Conservation (phyloP, 2,113 vertebrate genomes). For the Embiotoca jacksoni region DNA sequence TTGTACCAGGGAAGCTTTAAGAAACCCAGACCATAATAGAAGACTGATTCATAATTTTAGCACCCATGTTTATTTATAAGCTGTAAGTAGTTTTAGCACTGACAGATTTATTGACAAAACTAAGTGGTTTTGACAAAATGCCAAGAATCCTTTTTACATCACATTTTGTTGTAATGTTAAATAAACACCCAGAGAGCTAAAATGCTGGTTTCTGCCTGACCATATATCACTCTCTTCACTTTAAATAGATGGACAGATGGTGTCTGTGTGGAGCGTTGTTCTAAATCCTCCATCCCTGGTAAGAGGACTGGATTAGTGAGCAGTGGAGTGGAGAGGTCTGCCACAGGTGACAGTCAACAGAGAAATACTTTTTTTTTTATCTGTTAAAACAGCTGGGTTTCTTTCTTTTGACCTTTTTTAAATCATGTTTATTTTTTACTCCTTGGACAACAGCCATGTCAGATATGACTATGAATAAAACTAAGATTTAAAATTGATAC, state of each 20-base stretch:
- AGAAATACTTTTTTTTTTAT: neutral
- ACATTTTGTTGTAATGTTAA: neutral
- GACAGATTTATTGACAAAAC: neutral
- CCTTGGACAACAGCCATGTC: neutral
- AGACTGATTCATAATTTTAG: neutral
- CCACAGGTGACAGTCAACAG: neutral
- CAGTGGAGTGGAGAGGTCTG: slow-evolving; percentile 21
- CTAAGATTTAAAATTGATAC: too few species aligned
- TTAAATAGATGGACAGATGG: slow-evolving; percentile 33
- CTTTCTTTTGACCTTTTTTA: neutral
- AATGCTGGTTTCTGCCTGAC: neutral
- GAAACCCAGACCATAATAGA: neutral
- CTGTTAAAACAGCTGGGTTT: neutral
- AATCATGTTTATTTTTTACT: neutral
- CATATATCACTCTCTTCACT: neutral
- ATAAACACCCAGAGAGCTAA: neutral
- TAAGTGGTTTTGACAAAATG: neutral
- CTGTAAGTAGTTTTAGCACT: neutral
- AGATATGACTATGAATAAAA: neutral
- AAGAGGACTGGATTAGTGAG: slow-evolving; percentile 30
- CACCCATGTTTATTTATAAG: neutral
- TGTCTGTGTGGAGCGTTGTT: slow-evolving; percentile 11
- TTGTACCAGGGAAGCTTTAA: neutral
- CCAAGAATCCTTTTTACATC: neutral
- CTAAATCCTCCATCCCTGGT: slow-evolving; percentile 18